Percentiles rank a stretch among this genome's conserved stretches.
Evolutionary conservation across 2,113 vertebrate genomes (phyloP).

Genomic region (Cavia porcellus): DNA sequence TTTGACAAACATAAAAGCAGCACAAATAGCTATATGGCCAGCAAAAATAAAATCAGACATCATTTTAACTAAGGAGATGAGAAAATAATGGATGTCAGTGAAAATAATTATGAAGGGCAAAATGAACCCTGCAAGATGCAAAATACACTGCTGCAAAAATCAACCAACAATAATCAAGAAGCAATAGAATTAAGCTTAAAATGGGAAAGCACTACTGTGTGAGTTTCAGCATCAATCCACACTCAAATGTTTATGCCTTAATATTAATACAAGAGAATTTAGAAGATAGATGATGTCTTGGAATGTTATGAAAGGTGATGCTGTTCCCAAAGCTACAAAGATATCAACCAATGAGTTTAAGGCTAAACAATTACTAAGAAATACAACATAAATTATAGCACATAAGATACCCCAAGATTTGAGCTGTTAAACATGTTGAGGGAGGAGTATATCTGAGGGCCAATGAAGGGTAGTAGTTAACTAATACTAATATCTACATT

Average conservation of each 20-base stretch:
- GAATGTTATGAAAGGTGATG: background rate
- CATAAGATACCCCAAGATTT: background rate
- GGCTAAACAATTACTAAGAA: background rate
- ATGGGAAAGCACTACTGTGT: background rate
- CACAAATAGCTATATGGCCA: background rate
- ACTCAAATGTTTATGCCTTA: background rate
- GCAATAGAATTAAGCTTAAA: background rate
- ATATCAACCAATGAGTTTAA: background rate
- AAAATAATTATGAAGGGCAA: background rate
- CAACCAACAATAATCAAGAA: background rate
- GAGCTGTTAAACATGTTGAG: background rate
- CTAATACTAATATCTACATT: background rate
- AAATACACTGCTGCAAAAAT: background rate
- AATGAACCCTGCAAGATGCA: background rate
- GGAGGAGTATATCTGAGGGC: background rate
- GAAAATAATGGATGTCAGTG: background rate
- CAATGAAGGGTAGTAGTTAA: background rate
- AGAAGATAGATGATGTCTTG: background rate
- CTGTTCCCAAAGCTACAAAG: background rate
- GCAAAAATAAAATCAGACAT: constrained; percentile 4
- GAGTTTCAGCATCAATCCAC: background rate
- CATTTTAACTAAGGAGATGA: constrained; percentile 32
- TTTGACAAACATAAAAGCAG: constrained; percentile 46
- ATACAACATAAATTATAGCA: background rate
- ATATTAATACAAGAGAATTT: background rate